phyloP scores from a whole-genome alignment of 2,113 vertebrate genomes.

The Ceyx melanurus region DNA sequence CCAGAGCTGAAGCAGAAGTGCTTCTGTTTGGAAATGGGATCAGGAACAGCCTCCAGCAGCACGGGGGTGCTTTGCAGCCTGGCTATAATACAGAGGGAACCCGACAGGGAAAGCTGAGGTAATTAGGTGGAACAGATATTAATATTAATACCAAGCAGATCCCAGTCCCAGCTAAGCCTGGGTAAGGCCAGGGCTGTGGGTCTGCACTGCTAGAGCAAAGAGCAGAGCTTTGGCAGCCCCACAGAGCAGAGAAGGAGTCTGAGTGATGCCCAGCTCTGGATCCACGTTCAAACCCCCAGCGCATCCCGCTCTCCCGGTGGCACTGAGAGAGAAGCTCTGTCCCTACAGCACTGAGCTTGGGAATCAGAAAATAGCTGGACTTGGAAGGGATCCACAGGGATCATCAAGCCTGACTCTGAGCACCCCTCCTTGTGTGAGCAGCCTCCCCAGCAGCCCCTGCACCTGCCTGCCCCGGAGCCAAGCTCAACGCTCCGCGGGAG shows the following conservation, averaged over 20 bases:
- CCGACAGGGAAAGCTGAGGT: neutral
- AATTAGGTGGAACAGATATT: slow-evolving; percentile 20
- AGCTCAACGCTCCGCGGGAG: neutral
- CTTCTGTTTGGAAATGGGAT: slow-evolving; percentile 79
- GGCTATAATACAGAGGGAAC: neutral
- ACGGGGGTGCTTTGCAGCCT: slow-evolving; percentile 32
- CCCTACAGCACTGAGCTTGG: fast-evolving
- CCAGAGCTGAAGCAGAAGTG: slow-evolving; percentile 68
- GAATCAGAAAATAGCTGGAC: fast-evolving
- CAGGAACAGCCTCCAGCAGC: slow-evolving; percentile 68
- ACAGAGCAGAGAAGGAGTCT: neutral
- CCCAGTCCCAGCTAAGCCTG: neutral
- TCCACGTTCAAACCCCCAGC: neutral
- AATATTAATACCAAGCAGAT: slow-evolving; percentile 18
- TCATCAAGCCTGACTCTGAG: neutral
- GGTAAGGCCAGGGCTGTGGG: neutral
- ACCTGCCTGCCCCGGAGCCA: neutral
- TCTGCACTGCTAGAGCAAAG: neutral
- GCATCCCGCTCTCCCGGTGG: fast-evolving
- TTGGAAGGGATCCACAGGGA: neutral
- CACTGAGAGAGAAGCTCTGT: fast-evolving
- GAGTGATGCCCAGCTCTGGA: neutral
- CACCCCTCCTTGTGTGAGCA: neutral
- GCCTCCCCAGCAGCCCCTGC: fast-evolving
- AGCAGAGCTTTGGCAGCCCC: neutral